A percentile compares a stretch with the other conserved stretches of the same genome.
These are phyloP conservation scores for Rhamphomyia laevipes DNA, from an alignment of 2,888 invertebrate genomes.

Conservation along the genomic window DNA sequence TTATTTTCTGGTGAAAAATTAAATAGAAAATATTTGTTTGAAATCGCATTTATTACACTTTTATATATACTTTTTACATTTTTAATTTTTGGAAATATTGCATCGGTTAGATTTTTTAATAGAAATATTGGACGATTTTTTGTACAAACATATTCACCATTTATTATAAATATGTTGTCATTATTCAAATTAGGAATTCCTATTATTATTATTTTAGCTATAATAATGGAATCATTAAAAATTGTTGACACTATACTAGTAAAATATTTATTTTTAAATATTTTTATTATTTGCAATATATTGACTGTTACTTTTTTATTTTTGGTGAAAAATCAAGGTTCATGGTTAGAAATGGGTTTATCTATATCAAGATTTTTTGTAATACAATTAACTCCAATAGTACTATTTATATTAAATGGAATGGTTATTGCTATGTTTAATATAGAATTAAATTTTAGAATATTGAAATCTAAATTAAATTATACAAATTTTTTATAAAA, in stretches of 20 bases:
- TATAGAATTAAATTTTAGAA: not conserved
- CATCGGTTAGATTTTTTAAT: conserved; percentile 93
- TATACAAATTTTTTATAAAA: too few relatives aligned
- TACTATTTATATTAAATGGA: conserved; percentile 49
- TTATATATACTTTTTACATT: conserved; percentile 76
- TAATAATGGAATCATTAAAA: conserved; percentile 19
- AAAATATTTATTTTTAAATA: conserved; percentile 52
- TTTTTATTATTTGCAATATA: conserved; percentile 68
- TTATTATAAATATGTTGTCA: conserved; percentile 74
- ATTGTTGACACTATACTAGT: conserved; percentile 14
- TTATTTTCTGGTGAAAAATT: too few relatives aligned
- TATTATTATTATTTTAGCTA: conserved; percentile 49
- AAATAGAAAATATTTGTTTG: not conserved
- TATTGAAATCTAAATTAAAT: too few relatives aligned
- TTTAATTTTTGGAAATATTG: conserved; percentile 96
- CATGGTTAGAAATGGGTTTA: conserved; percentile 95
- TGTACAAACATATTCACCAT: conserved; percentile 84
- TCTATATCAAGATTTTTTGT: conserved; percentile 88
- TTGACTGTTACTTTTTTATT: conserved; percentile 82
- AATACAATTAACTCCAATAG: conserved; percentile 60
- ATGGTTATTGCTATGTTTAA: not conserved
- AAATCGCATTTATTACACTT: conserved; percentile 43
- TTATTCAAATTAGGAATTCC: conserved; percentile 75
- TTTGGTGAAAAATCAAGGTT: conserved; percentile 78
- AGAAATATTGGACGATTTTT: conserved; percentile 86